A percentile compares a stretch with the other conserved stretches of the same genome.
Evolutionary conservation across 1,140 invertebrate genomes (phyloP).

Genomic region (Meloidogyne exigua): DNA sequence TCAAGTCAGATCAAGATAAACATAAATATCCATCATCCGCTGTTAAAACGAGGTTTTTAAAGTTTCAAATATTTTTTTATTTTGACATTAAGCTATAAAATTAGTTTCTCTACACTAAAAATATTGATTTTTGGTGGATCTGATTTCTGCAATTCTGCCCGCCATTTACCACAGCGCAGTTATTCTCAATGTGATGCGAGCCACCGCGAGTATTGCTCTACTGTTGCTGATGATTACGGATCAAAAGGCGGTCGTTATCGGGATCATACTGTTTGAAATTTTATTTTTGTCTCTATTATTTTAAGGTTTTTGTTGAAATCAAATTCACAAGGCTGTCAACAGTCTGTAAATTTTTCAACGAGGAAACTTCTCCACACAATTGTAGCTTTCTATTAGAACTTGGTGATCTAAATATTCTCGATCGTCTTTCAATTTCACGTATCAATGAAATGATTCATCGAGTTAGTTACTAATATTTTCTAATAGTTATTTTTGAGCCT

Average conservation of each 20-base stretch:
- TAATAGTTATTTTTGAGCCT: slow-evolving; percentile 3
- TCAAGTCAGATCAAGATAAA: neutral
- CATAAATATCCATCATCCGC: neutral
- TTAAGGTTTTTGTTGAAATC: slow-evolving; percentile 23
- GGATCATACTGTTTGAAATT: slow-evolving; percentile 50
- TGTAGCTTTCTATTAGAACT: slow-evolving; percentile 39
- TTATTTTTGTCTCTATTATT: neutral
- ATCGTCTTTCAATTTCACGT: slow-evolving; percentile 51
- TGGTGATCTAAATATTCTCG: slow-evolving; percentile 47
- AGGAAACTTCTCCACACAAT: slow-evolving; percentile 29
- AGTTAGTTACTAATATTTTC: slow-evolving; percentile 27
- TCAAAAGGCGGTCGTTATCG: slow-evolving; percentile 46
- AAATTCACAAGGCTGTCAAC: slow-evolving; percentile 38
- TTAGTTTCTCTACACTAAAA: slow-evolving; percentile 40
- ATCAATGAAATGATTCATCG: slow-evolving; percentile 54
- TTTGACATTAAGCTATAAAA: neutral
- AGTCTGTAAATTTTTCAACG: slow-evolving; percentile 36
- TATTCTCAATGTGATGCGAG: slow-evolving; percentile 47
- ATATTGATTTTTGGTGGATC: slow-evolving; percentile 49
- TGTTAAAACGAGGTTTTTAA: neutral
- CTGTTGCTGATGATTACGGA: slow-evolving; percentile 13
- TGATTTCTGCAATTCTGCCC: slow-evolving; percentile 49
- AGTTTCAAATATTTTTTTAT: neutral
- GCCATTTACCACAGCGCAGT: slow-evolving; percentile 24
- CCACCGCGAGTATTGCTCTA: neutral